A percentile compares a stretch with the other conserved stretches of the same genome.
Evolutionary conservation across 2,113 vertebrate species (phyloP).

Genomic region (Numenius arquata): DNA sequence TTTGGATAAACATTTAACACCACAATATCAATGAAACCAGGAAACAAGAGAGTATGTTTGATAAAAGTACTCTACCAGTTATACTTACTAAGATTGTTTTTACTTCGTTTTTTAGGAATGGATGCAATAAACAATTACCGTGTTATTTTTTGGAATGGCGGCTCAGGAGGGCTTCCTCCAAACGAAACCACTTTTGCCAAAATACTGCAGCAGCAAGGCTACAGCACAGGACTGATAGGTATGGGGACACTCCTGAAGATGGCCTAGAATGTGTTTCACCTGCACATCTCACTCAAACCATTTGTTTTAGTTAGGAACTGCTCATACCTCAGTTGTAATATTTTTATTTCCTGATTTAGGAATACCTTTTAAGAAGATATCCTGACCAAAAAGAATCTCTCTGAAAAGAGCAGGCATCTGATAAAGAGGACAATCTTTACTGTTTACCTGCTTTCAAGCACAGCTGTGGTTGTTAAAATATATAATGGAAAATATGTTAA

Average conservation of each 20-base stretch:
- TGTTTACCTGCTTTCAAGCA: neutral
- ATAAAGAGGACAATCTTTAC: neutral
- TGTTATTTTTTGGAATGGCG: conserved; percentile 67
- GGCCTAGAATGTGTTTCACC: neutral
- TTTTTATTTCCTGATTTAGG: neutral
- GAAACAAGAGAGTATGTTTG: neutral
- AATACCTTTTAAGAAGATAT: neutral
- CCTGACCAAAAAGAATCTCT: neutral
- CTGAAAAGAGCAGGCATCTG: neutral
- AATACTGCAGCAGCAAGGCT: conserved; percentile 67
- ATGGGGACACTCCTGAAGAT: neutral
- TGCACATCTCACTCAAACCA: neutral
- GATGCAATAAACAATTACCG: neutral
- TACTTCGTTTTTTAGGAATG: conserved; percentile 57
- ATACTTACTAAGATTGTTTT: neutral
- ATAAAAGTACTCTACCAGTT: neutral
- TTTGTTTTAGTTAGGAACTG: neutral
- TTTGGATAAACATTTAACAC: neutral
- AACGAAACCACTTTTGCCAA: conserved; percentile 74
- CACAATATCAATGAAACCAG: neutral
- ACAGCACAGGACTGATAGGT: conserved; percentile 76
- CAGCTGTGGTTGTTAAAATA: neutral
- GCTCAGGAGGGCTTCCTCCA: conserved; percentile 70
- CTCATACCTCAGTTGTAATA: neutral
- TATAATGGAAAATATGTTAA: neutral